phyloP scores from a whole-genome alignment of 2,888 invertebrate genomes.

The Lutraria lutraria region DNA sequence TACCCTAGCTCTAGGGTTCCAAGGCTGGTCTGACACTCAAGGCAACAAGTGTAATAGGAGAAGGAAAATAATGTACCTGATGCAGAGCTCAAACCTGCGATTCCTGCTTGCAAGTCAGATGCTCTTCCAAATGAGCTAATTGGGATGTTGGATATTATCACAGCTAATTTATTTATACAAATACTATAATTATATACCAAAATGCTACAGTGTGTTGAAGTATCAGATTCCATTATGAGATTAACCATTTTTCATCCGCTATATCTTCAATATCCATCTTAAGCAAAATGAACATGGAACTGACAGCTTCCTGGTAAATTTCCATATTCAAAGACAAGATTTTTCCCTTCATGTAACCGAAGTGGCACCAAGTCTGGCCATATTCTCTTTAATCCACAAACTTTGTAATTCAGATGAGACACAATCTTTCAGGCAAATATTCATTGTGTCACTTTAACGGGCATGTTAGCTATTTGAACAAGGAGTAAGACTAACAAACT shows the following conservation, averaged over 20 bases:
- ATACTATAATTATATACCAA: too few species aligned
- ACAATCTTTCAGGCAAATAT: constrained; percentile 30
- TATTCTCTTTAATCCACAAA: constrained; percentile 32
- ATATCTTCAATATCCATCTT: background rate
- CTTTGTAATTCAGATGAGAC: constrained; percentile 44
- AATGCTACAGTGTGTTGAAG: too few species aligned
- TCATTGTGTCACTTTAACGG: constrained; percentile 33
- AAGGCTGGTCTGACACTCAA: too few species aligned
- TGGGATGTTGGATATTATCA: too few species aligned
- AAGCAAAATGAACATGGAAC: background rate
- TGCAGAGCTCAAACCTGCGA: too few species aligned
- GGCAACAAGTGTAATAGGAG: too few species aligned
- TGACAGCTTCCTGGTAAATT: constrained; percentile 6
- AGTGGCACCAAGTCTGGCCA: constrained; percentile 37
- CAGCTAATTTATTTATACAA: too few species aligned
- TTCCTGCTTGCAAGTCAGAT: too few species aligned
- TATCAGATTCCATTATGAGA: too few species aligned
- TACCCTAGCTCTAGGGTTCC: too few species aligned
- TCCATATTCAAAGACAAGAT: background rate
- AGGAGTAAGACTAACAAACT: constrained; percentile 11
- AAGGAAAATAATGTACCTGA: too few species aligned
- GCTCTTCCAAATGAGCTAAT: too few species aligned
- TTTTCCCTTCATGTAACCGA: constrained; percentile 7
- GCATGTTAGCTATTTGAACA: background rate
- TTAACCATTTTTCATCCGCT: background rate